Evolutionary conservation across 2,113 vertebrate genomes (phyloP), one percentile per base, ranked within the genome.

Genomic region (Abramis brama): DNA sequence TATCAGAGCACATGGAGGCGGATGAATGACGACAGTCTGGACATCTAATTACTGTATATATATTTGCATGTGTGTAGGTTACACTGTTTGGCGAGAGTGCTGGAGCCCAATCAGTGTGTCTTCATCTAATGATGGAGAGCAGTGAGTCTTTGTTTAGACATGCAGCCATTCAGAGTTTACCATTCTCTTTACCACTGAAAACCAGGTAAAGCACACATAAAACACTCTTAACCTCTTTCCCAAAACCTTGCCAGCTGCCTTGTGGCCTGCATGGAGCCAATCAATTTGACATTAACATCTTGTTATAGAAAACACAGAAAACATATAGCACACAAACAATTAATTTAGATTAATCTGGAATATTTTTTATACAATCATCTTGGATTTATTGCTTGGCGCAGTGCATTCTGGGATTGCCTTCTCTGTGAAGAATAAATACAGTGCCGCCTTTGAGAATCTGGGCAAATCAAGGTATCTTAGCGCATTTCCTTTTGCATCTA

Each of bases 61-160:
- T 30, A 76, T 52, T 10, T 50, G 30, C 88, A 30, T 66, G 71
- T 60, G 23, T 71, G 43, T 89, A 95, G 94, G 95, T 95, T 71
- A 95, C 94, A 1, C 66, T 95, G 78, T 94, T 95, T 81, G 94
- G 94, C 10, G 95, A 95, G 86, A 95, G 95, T 25, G 94, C 94
- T 2, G 94, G 94, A 10, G 94, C 94, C 81, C 95, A 95, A 91
- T 94, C 94, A 0, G 94, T 95, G 64, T 89, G 91, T 87, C 90
- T 95, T 21, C 95, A 95, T 88, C 88, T 95, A 87, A 95, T 94
- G 93, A 91, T 94, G 55, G 86, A 92, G 83, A 94, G 91, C 94
- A 95, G 95, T 33, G 73, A 89, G 70, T 88, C 91, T 52, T 90
- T 95, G 50, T 95, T 95, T 47, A 90, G 66, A 79, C 92, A 94